A percentile compares a stretch with the other conserved stretches of the same genome.
These are phyloP conservation scores for Bergia puertoricense DNA, from an alignment of 92 coral and sea anemone genomes.

Conservation along the genomic window DNA sequence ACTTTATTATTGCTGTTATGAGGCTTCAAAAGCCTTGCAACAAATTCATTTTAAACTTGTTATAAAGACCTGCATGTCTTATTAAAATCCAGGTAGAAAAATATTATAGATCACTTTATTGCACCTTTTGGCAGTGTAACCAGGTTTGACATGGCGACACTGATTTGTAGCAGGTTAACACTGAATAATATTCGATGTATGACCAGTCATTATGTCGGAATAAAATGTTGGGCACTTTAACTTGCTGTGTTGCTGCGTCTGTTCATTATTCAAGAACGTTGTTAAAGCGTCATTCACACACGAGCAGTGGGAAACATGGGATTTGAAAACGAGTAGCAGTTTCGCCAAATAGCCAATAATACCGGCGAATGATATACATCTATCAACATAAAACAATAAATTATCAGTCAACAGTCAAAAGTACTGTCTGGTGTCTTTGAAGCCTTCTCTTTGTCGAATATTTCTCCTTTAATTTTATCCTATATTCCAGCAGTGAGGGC, in stretches of 20 bases:
- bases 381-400: too few species aligned
- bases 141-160: not conserved
- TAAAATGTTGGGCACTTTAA: slow-evolving; percentile 35
- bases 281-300: too few species aligned
- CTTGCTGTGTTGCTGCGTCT: not conserved
- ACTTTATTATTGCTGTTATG: not conserved
- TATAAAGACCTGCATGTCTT: not conserved
- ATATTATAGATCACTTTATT: not conserved
- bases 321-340: too few species aligned
- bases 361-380: too few species aligned
- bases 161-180: not conserved
- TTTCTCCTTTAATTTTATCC: too few species aligned
- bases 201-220: slow-evolving; percentile 4
- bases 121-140: slow-evolving; percentile 18
- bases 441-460: too few species aligned
- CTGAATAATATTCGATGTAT: slow-evolving; percentile 16
- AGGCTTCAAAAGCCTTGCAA: slow-evolving; percentile 34
- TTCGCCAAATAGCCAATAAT: too few species aligned
- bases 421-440: too few species aligned
- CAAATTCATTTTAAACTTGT: slow-evolving; percentile 4
- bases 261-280: not conserved
- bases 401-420: too few species aligned
- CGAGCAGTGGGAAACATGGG: too few species aligned
- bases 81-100: not conserved
- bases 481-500: too few species aligned